Conservation (phyloP, 23 tunicate species). For the Halocynthia aurantium region DNA sequence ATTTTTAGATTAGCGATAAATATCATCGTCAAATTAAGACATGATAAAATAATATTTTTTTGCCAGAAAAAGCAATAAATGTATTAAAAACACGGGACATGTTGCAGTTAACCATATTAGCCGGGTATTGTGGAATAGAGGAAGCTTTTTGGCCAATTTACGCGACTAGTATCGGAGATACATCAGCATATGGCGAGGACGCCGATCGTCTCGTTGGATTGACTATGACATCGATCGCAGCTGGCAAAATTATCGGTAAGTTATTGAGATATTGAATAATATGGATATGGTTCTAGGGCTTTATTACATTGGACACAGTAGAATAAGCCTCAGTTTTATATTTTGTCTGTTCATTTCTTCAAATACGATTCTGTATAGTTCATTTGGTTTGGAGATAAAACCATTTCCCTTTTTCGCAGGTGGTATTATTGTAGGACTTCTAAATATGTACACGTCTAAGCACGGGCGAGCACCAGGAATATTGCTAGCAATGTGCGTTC, state of each 20-base stretch:
- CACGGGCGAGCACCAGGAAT: slow-evolving; percentile 67
- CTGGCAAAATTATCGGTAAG: slow-evolving; percentile 79
- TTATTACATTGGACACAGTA: no score
- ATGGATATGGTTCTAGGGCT: no score
- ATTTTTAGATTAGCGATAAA: not conserved
- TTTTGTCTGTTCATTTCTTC: no score
- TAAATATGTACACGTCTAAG: slow-evolving; percentile 53
- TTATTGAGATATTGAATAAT: no score
- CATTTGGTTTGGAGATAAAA: no score
- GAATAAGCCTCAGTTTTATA: no score
- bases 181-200: slow-evolving; percentile 77
- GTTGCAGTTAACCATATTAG: slow-evolving; percentile 69
- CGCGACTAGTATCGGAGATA: slow-evolving; percentile 91
- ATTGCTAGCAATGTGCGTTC: slow-evolving; percentile 53
- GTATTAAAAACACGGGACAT: slow-evolving; percentile 68
- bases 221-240: slow-evolving; percentile 81
- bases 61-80: slow-evolving; percentile 32
- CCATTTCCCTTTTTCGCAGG: no score
- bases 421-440: slow-evolving; percentile 80
- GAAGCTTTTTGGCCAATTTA: slow-evolving; percentile 90
- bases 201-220: slow-evolving; percentile 84
- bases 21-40: not conserved
- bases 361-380: no score
- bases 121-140: slow-evolving; percentile 92
- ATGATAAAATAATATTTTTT: not conserved